These are phyloP conservation scores for Erebia aethiops DNA, from an alignment of 2,888 invertebrate species.

Conservation along the genomic window DNA sequence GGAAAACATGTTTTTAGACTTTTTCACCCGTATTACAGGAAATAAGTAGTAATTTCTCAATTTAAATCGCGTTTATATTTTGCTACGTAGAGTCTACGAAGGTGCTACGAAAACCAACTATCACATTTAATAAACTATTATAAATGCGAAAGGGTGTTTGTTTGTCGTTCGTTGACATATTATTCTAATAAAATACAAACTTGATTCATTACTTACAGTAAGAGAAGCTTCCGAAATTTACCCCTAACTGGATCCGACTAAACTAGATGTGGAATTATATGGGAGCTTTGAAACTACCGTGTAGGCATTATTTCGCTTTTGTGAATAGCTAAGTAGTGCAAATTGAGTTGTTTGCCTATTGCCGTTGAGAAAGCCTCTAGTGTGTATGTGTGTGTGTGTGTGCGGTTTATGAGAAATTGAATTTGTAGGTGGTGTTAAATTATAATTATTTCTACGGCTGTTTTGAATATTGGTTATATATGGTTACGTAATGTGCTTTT, in stretches of 20 bases:
- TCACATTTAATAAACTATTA: no score
- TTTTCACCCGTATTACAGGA: no score
- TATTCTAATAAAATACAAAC: slow-evolving; percentile 15
- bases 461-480: no score
- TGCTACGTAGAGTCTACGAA: slow-evolving; percentile 36
- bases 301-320: slow-evolving; percentile 52
- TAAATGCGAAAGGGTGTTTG: no score
- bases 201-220: slow-evolving; percentile 29
- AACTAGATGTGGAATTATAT: slow-evolving; percentile 47
- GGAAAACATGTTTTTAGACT: no score
- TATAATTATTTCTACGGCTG: slow-evolving; percentile 1
- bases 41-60: no score
- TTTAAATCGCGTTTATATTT: no score
- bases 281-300: slow-evolving; percentile 47
- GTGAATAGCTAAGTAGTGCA: slow-evolving; percentile 53
- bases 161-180: not conserved
- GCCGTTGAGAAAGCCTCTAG: slow-evolving; percentile 35
- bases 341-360: slow-evolving; percentile 56
- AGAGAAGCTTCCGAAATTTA: slow-evolving; percentile 40
- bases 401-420: slow-evolving; percentile 16
- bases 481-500: no score
- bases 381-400: not conserved
- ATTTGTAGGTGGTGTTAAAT: slow-evolving; percentile 13
- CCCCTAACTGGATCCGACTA: slow-evolving; percentile 51
- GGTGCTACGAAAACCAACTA: slow-evolving; percentile 34